Conservation (phyloP, 2,888 invertebrate species). For the Deilephila elpenor region DNA sequence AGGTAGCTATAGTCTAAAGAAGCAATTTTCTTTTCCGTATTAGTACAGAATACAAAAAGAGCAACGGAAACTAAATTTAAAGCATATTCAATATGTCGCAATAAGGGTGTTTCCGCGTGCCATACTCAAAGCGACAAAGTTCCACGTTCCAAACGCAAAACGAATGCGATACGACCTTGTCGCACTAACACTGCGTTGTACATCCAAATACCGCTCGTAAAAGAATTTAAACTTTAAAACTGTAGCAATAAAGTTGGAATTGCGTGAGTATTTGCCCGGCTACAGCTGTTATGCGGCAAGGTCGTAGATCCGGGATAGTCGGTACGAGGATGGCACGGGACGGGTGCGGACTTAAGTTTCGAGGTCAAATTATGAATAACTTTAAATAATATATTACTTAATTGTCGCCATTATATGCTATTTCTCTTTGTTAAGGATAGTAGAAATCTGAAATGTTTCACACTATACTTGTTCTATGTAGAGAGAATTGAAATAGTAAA, state of each 20-base stretch:
- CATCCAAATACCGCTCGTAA: neutral
- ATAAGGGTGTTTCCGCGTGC: slow-evolving; percentile 25
- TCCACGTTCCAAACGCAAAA: slow-evolving; percentile 7
- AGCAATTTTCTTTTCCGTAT: no score
- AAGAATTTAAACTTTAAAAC: slow-evolving; percentile 16
- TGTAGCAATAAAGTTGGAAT: neutral
- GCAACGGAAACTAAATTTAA: neutral
- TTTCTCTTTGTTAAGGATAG: no score
- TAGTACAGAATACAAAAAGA: neutral
- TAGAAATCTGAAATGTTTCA: no score
- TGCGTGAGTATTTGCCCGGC: neutral
- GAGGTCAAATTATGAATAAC: slow-evolving; percentile 14
- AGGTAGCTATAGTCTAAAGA: no score
- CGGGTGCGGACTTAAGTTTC: slow-evolving; percentile 16
- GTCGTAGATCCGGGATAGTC: slow-evolving; percentile 27
- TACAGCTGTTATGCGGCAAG: slow-evolving; percentile 29
- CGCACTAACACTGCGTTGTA: slow-evolving; percentile 5
- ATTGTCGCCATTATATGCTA: neutral
- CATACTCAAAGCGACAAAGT: slow-evolving; percentile 9
- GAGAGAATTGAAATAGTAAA: no score
- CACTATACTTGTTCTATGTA: no score
- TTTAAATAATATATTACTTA: neutral
- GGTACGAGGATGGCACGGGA: slow-evolving; percentile 18
- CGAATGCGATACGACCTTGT: slow-evolving; percentile 14
- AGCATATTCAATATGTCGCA: slow-evolving; percentile 1